Conservation (phyloP, 2,797 vertebrate genomes). For the Pangasius krempfi region DNA sequence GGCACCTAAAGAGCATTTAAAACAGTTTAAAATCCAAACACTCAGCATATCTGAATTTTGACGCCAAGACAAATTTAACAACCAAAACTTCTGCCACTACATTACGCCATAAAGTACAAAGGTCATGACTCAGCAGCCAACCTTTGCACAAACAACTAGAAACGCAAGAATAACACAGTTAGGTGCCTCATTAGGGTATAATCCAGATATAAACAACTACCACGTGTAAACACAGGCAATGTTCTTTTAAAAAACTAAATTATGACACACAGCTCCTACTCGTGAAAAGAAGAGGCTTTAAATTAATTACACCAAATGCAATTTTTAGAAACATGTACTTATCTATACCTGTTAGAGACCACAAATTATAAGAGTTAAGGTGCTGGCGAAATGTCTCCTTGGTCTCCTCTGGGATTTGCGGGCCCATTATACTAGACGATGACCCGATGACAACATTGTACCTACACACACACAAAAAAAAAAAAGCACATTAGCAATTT, state of each 20-base stretch:
- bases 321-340: not conserved
- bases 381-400: conserved; percentile 86
- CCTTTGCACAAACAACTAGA: not conserved
- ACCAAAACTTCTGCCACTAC: not conserved
- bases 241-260: not conserved
- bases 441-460: conserved; percentile 88
- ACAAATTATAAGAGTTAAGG: conserved; percentile 89
- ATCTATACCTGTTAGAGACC: conserved; percentile 89
- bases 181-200: not conserved
- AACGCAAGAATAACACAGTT: not conserved
- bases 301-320: not conserved
- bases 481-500: not conserved
- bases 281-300: not conserved
- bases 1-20: not conserved
- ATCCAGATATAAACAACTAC: not conserved
- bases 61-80: not conserved
- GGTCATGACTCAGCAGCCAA: not conserved
- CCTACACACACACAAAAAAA: conserved; percentile 70
- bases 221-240: not conserved
- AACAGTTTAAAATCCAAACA: too few species aligned
- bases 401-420: conserved; percentile 85
- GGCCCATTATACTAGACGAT: conserved; percentile 90
- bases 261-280: not conserved
- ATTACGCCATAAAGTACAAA: not conserved
- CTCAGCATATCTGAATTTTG: not conserved